Conservation (phyloP, 2,113 vertebrate genomes). For the Sphyrna mokarran region DNA sequence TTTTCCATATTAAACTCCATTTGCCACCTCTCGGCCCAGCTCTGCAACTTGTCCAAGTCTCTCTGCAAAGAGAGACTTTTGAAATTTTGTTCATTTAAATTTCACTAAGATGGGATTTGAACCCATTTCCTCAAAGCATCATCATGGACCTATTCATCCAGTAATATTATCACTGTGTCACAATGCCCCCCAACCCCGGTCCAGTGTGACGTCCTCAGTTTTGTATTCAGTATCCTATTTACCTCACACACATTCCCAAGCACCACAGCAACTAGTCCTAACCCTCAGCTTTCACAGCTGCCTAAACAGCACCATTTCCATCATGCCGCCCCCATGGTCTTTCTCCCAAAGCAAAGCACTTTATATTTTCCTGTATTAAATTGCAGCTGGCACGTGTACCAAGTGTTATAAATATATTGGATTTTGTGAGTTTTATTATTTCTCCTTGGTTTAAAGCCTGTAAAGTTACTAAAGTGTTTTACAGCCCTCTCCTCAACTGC, state of each 20-base stretch:
- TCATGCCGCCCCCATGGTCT: not conserved
- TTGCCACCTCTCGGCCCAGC: too few species aligned
- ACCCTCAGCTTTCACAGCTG: not conserved
- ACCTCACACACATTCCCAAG: not conserved
- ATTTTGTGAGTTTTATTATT: not conserved
- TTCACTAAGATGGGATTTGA: too few species aligned
- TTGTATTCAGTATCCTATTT: not conserved
- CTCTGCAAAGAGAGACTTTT: too few species aligned
- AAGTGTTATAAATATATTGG: not conserved
- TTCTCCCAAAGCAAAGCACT: not conserved
- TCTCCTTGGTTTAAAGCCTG: not conserved
- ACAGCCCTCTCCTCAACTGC: not conserved
- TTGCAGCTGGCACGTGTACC: not conserved
- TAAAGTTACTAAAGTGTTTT: not conserved
- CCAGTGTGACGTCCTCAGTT: not conserved
- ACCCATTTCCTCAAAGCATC: too few species aligned
- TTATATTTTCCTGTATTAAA: not conserved
- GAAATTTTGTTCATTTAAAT: too few species aligned
- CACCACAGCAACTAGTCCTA: not conserved
- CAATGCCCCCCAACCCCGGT: conserved; percentile 36
- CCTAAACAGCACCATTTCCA: not conserved
- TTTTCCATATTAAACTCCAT: too few species aligned
- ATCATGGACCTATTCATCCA: too few species aligned
- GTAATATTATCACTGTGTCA: not conserved
- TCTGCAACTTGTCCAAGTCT: too few species aligned